phyloP scores from a whole-genome alignment of 2,888 invertebrate genomes.

The Dione vanillae region DNA sequence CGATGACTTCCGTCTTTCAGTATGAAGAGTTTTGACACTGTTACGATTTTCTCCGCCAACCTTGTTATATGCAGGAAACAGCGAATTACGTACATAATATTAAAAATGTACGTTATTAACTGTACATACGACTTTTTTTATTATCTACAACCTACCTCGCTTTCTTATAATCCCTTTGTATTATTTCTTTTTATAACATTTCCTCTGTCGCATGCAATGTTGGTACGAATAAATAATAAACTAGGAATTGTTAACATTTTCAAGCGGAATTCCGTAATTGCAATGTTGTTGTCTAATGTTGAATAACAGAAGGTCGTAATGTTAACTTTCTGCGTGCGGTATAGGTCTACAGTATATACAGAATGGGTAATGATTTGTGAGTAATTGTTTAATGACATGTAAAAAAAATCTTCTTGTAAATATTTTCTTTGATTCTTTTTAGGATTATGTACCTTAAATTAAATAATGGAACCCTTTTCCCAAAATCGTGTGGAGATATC shows the following conservation, averaged over 20 bases:
- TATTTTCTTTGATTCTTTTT: background rate
- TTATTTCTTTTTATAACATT: background rate
- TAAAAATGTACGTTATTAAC: background rate
- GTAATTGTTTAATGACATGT: slow-evolving; percentile 6
- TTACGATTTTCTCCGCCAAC: too few species aligned
- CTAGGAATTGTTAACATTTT: slow-evolving; percentile 8
- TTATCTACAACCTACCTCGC: too few species aligned
- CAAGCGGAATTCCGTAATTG: slow-evolving; percentile 22
- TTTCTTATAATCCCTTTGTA: background rate
- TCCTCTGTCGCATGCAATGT: background rate
- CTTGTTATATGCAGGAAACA: too few species aligned
- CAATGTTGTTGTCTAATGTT: slow-evolving; percentile 16
- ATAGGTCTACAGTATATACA: background rate
- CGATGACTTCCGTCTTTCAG: too few species aligned
- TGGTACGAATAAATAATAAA: slow-evolving; percentile 16
- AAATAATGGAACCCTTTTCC: too few species aligned
- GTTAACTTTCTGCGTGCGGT: slow-evolving; percentile 13
- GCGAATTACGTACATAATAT: too few species aligned
- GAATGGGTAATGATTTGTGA: slow-evolving; percentile 3
- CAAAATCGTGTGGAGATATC: too few species aligned
- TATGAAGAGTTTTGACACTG: too few species aligned
- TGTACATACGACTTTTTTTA: too few species aligned
- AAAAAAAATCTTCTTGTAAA: background rate
- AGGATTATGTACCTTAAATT: too few species aligned
- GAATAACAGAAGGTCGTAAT: slow-evolving; percentile 16